These are phyloP conservation scores for Drosophila repletoides DNA, from an alignment of 1,140 invertebrate genomes.

Conservation along the genomic window DNA sequence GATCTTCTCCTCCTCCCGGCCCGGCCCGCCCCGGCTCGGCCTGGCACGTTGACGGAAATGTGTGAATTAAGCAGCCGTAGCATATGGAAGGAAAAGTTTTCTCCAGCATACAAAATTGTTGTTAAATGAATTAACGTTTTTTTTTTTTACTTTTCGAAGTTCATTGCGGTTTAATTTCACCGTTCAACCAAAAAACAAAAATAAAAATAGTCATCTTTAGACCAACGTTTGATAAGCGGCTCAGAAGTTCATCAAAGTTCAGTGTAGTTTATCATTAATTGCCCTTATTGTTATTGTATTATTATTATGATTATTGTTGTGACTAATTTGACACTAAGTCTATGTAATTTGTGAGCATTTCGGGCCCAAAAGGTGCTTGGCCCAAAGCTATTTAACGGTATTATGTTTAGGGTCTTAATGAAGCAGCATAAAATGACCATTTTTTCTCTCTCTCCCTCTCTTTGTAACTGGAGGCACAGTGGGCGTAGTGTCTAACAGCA, in stretches of 20 bases:
- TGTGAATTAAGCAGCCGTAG: slow-evolving; percentile 63
- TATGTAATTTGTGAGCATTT: slow-evolving; percentile 20
- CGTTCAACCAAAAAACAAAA: background rate
- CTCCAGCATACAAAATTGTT: slow-evolving; percentile 25
- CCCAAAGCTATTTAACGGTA: slow-evolving; percentile 43
- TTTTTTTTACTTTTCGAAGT: no score
- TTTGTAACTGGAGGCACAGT: slow-evolving; percentile 24
- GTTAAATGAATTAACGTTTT: slow-evolving; percentile 46
- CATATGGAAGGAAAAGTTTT: slow-evolving; percentile 53
- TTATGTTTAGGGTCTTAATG: slow-evolving; percentile 47
- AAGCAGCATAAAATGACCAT: slow-evolving; percentile 47
- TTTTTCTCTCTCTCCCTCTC: no score
- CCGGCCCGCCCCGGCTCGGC: slow-evolving; percentile 3
- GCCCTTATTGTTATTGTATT: slow-evolving; percentile 4
- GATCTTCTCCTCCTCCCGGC: slow-evolving; percentile 20
- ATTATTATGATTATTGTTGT: slow-evolving; percentile 2
- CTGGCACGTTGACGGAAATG: slow-evolving; percentile 69
- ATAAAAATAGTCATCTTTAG: slow-evolving; percentile 22
- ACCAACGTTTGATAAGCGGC: slow-evolving; percentile 53
- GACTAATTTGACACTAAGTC: slow-evolving; percentile 42
- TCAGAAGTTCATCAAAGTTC: slow-evolving; percentile 52
- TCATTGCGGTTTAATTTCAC: slow-evolving; percentile 53
- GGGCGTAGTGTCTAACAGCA: slow-evolving; percentile 16
- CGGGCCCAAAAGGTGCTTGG: slow-evolving; percentile 10
- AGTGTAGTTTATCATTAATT: slow-evolving; percentile 34